Percentiles rank a stretch among this genome's conserved stretches.
These are phyloP conservation scores for Amphipoea oculea DNA, from an alignment of 2,888 invertebrate genomes.

Conservation along the genomic window DNA sequence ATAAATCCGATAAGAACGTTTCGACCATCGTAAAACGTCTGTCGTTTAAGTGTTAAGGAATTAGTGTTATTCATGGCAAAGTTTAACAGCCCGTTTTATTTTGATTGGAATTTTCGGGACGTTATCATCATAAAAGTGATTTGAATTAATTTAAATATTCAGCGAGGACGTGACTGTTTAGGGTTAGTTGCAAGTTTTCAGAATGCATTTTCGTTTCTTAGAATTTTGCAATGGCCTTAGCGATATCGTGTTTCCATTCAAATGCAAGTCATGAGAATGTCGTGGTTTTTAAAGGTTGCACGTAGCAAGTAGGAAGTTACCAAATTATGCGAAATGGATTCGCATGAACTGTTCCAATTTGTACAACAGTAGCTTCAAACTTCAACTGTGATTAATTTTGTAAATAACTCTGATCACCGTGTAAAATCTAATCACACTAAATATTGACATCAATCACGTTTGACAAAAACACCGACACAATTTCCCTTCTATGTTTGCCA, in stretches of 20 bases:
- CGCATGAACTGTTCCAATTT: slow-evolving; percentile 4
- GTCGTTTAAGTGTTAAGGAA: slow-evolving; percentile 59
- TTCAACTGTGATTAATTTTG: slow-evolving; percentile 24
- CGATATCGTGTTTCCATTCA: slow-evolving; percentile 18
- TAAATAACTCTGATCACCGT: slow-evolving; percentile 13
- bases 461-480: slow-evolving; percentile 57
- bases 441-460: slow-evolving; percentile 62
- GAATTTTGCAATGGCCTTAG: slow-evolving; percentile 19
- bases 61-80: slow-evolving; percentile 57
- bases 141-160: slow-evolving; percentile 3
- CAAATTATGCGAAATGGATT: slow-evolving; percentile 13
- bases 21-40: slow-evolving; percentile 59
- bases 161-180: not conserved
- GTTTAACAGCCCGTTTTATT: slow-evolving; percentile 58
- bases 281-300: slow-evolving; percentile 37
- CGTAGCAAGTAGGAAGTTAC: slow-evolving; percentile 28
- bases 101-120: slow-evolving; percentile 56
- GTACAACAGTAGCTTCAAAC: not conserved
- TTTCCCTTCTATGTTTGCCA: slow-evolving; percentile 47
- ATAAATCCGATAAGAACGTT: slow-evolving; percentile 50
- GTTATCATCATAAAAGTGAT: slow-evolving; percentile 19
- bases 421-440: slow-evolving; percentile 49
- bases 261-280: slow-evolving; percentile 39
- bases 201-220: slow-evolving; percentile 13
- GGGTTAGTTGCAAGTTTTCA: not conserved